Evolutionary conservation across 2,113 vertebrate genomes (phyloP).

Genomic region (Pollimyrus isidori): DNA sequence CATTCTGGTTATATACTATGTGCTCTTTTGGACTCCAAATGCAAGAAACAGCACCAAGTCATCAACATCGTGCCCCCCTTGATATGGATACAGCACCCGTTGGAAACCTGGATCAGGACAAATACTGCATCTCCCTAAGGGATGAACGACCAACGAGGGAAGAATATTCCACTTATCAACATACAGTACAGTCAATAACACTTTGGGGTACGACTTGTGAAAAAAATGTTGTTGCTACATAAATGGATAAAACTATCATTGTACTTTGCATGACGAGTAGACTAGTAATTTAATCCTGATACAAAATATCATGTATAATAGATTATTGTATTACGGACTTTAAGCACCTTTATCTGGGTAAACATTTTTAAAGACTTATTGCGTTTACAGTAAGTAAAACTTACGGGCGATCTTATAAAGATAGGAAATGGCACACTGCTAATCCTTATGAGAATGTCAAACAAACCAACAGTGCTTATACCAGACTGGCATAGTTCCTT

Average conservation of each 20-base stretch:
- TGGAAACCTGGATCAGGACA: neutral
- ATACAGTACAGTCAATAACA: neutral
- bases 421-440: neutral
- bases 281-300: neutral
- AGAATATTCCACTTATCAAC: neutral
- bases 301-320: neutral
- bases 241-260: neutral
- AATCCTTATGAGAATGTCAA: neutral
- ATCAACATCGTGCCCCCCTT: conserved; percentile 27
- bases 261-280: neutral
- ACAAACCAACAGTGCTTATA: neutral
- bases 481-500: neutral
- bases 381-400: neutral
- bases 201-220: neutral
- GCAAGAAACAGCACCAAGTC: conserved; percentile 26
- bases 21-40: conserved; percentile 68
- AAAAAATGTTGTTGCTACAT: neutral
- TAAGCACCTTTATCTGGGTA: neutral
- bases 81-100: neutral
- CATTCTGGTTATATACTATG: conserved; percentile 76
- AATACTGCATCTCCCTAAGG: neutral
- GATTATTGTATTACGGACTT: neutral
- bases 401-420: neutral
- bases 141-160: neutral
- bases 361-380: neutral